These are phyloP conservation scores for Mamestra configurata DNA, from an alignment of 1,140 invertebrate species.

Conservation along the genomic window DNA sequence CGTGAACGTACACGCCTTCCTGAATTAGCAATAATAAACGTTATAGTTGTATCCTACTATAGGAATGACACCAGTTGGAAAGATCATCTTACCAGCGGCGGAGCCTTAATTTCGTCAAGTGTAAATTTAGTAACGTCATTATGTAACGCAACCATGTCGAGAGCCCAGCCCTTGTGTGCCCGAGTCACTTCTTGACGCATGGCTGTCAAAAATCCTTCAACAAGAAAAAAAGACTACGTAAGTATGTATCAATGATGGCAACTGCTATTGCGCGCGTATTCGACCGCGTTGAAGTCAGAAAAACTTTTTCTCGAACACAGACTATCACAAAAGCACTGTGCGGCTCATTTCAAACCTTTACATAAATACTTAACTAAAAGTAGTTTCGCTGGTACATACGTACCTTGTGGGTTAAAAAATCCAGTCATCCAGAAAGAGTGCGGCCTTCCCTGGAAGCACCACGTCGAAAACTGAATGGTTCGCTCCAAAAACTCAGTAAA, in stretches of 20 bases:
- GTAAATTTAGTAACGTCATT: constrained; percentile 96
- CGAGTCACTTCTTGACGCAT: constrained; percentile 99
- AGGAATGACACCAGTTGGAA: background rate
- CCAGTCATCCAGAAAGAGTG: constrained; percentile 99
- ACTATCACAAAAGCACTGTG: too few relatives aligned
- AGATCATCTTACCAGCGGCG: constrained; percentile 92
- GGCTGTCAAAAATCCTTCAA: constrained; percentile 96
- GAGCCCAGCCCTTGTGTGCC: constrained; percentile 98
- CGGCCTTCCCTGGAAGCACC: constrained; percentile 95
- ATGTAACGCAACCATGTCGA: constrained; percentile 98
- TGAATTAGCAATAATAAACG: constrained; percentile 73
- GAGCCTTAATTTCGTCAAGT: constrained; percentile 96
- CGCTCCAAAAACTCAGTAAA: constrained; percentile 98
- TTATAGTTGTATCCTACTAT: background rate
- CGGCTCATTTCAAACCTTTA: too few relatives aligned
- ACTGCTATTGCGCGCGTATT: background rate
- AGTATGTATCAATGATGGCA: too few relatives aligned
- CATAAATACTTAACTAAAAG: too few relatives aligned
- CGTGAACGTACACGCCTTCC: constrained; percentile 96
- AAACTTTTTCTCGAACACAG: too few relatives aligned
- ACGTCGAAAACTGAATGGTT: constrained; percentile 95
- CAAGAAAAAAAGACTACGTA: background rate
- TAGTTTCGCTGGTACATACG: background rate
- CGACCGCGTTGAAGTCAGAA: too few relatives aligned
- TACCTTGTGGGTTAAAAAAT: constrained; percentile 97